Percentiles rank a stretch among this genome's conserved stretches.
phyloP scores from a whole-genome alignment of 2,797 vertebrate species.

The Rhynchotus rufescens region DNA sequence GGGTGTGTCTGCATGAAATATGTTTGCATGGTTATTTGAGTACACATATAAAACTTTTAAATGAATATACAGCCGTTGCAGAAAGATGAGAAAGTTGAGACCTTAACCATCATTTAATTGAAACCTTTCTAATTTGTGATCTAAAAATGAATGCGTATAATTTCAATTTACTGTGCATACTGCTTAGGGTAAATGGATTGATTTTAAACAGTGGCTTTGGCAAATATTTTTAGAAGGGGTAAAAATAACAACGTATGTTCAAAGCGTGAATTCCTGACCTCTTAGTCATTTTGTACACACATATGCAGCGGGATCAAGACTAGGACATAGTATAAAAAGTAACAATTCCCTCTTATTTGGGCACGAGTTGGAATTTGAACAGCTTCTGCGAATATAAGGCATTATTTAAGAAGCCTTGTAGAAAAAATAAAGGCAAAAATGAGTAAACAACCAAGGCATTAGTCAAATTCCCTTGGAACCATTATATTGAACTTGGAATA shows the following conservation, averaged over 20 bases:
- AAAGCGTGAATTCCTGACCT: neutral
- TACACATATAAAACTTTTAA: slow-evolving; percentile 42
- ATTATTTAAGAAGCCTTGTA: neutral
- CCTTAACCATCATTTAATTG: slow-evolving; percentile 9
- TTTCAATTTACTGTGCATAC: neutral
- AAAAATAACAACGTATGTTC: neutral
- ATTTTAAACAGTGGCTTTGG: neutral
- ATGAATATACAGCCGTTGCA: slow-evolving; percentile 11
- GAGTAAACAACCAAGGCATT: slow-evolving; percentile 44
- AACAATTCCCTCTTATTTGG: neutral
- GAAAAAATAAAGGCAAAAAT: neutral
- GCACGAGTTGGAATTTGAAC: neutral
- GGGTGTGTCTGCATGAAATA: neutral
- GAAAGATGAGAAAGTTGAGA: slow-evolving; percentile 22
- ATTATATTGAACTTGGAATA: slow-evolving; percentile 50
- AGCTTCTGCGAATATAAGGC: slow-evolving; percentile 26
- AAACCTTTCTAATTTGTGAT: slow-evolving; percentile 43
- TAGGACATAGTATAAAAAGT: neutral
- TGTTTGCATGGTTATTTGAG: slow-evolving; percentile 5
- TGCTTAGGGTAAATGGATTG: neutral
- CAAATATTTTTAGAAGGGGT: neutral
- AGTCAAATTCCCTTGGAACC: slow-evolving; percentile 9
- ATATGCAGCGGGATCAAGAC: neutral
- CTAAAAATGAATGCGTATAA: neutral
- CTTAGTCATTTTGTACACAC: neutral